These are phyloP conservation scores for Morpho achilles DNA, from an alignment of 2,888 invertebrate species.

Conservation along the genomic window DNA sequence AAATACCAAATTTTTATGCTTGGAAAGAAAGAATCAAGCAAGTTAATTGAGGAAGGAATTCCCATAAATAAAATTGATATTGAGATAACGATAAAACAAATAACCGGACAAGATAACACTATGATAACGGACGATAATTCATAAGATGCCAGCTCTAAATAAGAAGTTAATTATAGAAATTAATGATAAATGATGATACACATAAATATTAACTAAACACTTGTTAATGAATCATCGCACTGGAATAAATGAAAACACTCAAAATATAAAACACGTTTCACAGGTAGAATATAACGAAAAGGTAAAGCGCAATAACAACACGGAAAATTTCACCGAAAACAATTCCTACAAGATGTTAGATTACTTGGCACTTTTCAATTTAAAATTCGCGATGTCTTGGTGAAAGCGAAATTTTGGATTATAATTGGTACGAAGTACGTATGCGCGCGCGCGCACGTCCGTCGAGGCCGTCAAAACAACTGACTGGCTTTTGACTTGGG, in stretches of 20 bases:
- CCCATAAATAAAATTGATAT: constrained; percentile 18
- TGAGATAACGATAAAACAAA: constrained; percentile 38
- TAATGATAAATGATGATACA: too few species aligned
- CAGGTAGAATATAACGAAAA: background rate
- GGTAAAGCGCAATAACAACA: constrained; percentile 12
- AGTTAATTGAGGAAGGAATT: background rate
- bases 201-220: constrained; percentile 28
- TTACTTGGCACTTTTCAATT: constrained; percentile 31
- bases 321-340: constrained; percentile 27
- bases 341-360: constrained; percentile 21
- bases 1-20: too few species aligned
- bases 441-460: constrained; percentile 55
- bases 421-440: constrained; percentile 20
- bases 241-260: constrained; percentile 5
- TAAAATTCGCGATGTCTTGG: constrained; percentile 29
- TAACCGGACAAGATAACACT: constrained; percentile 22
- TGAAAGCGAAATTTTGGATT: constrained; percentile 30
- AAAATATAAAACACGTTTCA: constrained; percentile 7
- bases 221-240: constrained; percentile 31
- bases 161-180: too few species aligned
- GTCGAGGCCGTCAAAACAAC: constrained; percentile 65
- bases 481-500: constrained; percentile 43
- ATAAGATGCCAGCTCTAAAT: background rate
- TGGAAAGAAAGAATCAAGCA: too few species aligned
- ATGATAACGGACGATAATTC: constrained; percentile 45